phyloP scores from a whole-genome alignment of 2,888 invertebrate genomes.

The Drosophila neutralis region DNA sequence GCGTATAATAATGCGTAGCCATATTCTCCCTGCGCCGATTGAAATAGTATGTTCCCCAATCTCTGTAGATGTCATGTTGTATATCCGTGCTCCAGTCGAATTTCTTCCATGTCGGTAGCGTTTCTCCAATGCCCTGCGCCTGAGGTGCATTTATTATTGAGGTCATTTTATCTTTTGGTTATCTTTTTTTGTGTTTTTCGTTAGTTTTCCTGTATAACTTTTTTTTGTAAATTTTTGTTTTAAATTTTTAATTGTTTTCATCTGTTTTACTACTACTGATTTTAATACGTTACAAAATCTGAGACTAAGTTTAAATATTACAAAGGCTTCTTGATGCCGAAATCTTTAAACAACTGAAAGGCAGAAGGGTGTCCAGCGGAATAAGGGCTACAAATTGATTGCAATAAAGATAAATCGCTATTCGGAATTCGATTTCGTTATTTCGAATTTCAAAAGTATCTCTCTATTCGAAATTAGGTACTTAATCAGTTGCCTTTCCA shows the following conservation, averaged over 20 bases:
- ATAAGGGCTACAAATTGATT: neutral
- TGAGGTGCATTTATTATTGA: neutral
- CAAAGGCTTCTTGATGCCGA: constrained; percentile 7
- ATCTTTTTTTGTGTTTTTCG: neutral
- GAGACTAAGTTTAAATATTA: neutral
- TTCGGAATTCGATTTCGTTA: neutral
- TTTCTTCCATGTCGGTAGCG: constrained; percentile 65
- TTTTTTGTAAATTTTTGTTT: neutral
- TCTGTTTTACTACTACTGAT: constrained; percentile 1
- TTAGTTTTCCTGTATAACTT: neutral
- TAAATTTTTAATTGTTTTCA: neutral
- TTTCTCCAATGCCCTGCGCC: neutral
- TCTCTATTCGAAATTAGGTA: neutral
- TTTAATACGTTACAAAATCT: neutral
- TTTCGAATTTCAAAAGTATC: neutral
- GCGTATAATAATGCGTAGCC: constrained; percentile 78
- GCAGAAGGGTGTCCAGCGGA: rapidly evolving
- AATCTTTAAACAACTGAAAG: neutral
- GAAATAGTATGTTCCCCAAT: constrained; percentile 82
- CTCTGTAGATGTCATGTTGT: constrained; percentile 79
- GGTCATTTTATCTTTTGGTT: constrained; percentile 2
- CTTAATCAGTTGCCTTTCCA: neutral
- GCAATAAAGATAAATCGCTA: neutral
- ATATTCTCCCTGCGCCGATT: constrained; percentile 78
- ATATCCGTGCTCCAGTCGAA: constrained; percentile 75